Evolutionary conservation across 2,797 vertebrate genomes (phyloP).

Genomic region (Catostomus latipinnis): DNA sequence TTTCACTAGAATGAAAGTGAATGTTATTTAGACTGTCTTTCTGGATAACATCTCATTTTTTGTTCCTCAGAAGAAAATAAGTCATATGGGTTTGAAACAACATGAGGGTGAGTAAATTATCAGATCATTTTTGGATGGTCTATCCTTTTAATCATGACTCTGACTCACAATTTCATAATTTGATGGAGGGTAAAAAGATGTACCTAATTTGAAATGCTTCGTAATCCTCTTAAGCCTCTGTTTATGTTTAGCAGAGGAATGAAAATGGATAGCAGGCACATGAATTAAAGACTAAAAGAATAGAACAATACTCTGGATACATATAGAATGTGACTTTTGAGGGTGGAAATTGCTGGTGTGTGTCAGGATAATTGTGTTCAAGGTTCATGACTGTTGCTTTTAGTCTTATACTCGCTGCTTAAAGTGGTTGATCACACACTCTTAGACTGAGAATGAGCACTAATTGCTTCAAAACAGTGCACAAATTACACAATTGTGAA

Average conservation of each 20-base stretch:
- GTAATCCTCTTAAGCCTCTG: conserved; percentile 30
- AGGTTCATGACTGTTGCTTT: neutral
- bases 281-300: conserved; percentile 26
- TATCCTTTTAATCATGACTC: no score
- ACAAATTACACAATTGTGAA: no score
- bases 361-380: conserved; percentile 12
- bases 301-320: conserved; percentile 8
- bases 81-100: no score
- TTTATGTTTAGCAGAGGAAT: conserved; percentile 27
- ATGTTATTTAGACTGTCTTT: no score
- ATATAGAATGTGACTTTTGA: neutral
- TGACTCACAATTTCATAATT: neutral
- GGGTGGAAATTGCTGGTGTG: no score
- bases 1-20: no score
- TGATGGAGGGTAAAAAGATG: conserved; percentile 34
- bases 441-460: neutral
- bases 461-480: no score
- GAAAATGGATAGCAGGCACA: conserved; percentile 30
- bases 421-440: conserved; percentile 15
- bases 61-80: no score
- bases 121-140: no score
- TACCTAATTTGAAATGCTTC: neutral
- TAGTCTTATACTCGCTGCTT: neutral
- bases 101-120: neutral
- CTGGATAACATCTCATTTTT: no score